Conservation (phyloP, 2,888 invertebrate genomes). For the Adineta ricciae region DNA sequence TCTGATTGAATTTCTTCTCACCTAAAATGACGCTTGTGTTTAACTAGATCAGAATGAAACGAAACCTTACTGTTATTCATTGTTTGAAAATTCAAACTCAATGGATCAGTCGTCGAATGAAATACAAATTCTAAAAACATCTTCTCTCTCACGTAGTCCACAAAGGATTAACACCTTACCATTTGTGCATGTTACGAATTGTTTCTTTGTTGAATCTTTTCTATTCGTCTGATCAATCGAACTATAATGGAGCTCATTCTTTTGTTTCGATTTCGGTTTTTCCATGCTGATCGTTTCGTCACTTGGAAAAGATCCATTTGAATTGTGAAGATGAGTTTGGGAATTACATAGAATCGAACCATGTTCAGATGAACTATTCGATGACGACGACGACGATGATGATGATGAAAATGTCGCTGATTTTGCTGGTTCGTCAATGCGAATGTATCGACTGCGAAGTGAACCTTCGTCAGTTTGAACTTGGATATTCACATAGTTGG, state of each 20-base stretch:
- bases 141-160: neutral
- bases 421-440: neutral
- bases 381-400: neutral
- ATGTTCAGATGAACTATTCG: neutral
- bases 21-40: neutral
- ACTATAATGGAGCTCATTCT: neutral
- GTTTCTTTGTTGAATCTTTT: neutral
- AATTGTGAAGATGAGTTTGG: neutral
- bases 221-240: neutral
- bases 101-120: neutral
- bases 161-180: neutral
- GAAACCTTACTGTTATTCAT: neutral
- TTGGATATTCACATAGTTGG: conserved; percentile 44
- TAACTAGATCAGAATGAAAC: neutral
- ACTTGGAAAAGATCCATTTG: neutral
- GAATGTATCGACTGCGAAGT: conserved; percentile 2
- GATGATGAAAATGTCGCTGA: neutral
- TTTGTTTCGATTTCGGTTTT: neutral
- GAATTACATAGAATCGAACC: neutral
- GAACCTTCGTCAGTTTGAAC: neutral
- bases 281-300: neutral
- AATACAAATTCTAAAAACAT: neutral
- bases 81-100: neutral
- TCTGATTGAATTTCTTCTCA: neutral
- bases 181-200: neutral